A percentile compares a stretch with the other conserved stretches of the same genome.
Conservation (phyloP, 2,888 invertebrate genomes). For the Crioceris asparagi region DNA sequence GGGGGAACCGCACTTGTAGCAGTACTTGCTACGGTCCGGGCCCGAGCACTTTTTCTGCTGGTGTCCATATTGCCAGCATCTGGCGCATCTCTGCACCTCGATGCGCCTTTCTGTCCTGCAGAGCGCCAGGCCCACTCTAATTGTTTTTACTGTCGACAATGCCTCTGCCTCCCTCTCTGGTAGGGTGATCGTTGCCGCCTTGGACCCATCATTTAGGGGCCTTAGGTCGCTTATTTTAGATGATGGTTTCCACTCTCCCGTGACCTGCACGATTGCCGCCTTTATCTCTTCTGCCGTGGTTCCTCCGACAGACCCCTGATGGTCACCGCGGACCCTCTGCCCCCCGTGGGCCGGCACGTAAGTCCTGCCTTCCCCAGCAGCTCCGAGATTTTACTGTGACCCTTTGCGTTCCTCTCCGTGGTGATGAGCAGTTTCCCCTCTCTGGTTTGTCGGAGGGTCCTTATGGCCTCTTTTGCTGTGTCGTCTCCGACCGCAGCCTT, state of each 20-base stretch:
- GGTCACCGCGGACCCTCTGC: not conserved
- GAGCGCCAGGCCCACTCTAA: not conserved
- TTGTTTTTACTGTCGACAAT: not conserved
- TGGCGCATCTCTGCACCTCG: not conserved
- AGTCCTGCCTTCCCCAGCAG: no score
- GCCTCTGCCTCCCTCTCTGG: not conserved
- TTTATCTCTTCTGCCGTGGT: not conserved
- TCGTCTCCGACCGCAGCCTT: not conserved
- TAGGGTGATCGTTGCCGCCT: not conserved
- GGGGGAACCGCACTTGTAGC: conserved; percentile 8
- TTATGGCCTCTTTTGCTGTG: conserved; percentile 1
- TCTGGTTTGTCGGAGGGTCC: conserved; percentile 4
- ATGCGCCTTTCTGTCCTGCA: not conserved
- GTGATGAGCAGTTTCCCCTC: conserved; percentile 6
- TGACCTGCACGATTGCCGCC: not conserved
- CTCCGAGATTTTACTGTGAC: no score
- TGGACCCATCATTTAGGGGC: not conserved
- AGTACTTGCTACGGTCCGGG: conserved; percentile 2
- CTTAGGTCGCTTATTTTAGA: not conserved
- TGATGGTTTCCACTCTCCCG: not conserved
- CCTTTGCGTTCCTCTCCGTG: conserved; percentile 2
- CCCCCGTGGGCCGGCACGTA: no score
- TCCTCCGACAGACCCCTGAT: conserved; percentile 2
- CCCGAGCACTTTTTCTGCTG: not conserved
- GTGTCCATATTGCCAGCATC: conserved; percentile 8